A percentile compares a stretch with the other conserved stretches of the same genome.
These are phyloP conservation scores for Pteruthius melanotis DNA, from an alignment of 2,113 vertebrate species.

Conservation along the genomic window DNA sequence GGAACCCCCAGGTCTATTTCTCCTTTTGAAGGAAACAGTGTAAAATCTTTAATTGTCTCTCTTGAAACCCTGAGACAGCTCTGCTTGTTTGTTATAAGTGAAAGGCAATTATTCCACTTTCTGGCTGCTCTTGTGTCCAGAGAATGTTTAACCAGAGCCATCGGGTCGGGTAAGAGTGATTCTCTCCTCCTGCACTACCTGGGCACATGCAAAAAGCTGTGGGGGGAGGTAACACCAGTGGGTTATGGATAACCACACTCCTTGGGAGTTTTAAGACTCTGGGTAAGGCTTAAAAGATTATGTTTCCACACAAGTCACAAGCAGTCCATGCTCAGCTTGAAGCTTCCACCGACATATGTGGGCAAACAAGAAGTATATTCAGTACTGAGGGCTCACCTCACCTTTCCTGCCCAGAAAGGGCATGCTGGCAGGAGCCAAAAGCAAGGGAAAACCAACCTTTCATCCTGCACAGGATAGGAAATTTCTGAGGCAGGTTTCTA, in stretches of 20 bases:
- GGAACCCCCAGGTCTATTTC: slow-evolving; percentile 37
- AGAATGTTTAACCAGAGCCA: neutral
- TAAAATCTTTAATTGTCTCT: slow-evolving; percentile 50
- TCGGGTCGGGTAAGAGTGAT: neutral
- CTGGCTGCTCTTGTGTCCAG: slow-evolving; percentile 1
- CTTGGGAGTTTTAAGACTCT: neutral
- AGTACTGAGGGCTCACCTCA: neutral
- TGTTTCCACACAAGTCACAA: neutral
- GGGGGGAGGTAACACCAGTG: neutral
- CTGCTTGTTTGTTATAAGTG: slow-evolving; percentile 11
- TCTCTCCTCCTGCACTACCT: neutral
- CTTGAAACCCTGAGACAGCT: slow-evolving; percentile 21
- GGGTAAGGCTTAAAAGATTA: neutral
- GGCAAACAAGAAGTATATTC: fast-evolving
- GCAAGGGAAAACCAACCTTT: neutral
- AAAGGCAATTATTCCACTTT: slow-evolving; percentile 37
- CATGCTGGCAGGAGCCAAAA: neutral
- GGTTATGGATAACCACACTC: fast-evolving
- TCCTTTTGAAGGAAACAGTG: slow-evolving; percentile 35
- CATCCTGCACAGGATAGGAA: neutral
- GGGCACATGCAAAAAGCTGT: neutral
- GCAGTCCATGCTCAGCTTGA: neutral
- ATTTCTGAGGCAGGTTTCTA: neutral
- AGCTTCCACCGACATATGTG: fast-evolving
- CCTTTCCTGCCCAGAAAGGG: neutral